Evolutionary conservation across 1,140 invertebrate genomes (phyloP).

Genomic region (Phymastichus coffea): DNA sequence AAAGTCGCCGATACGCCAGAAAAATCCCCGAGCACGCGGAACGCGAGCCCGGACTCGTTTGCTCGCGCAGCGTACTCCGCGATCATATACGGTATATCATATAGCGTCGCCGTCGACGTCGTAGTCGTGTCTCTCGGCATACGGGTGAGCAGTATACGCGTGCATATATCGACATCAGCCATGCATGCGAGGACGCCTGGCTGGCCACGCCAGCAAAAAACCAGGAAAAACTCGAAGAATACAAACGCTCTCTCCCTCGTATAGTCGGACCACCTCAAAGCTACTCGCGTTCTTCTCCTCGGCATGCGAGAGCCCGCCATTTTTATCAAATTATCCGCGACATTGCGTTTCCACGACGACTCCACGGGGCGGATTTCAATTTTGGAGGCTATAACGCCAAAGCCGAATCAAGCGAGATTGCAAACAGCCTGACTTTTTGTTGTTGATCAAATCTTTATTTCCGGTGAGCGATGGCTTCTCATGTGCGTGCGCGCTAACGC

Average conservation of each 20-base stretch:
- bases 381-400: no score
- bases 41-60: conserved; percentile 10
- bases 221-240: conserved; percentile 46
- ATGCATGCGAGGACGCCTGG: conserved; percentile 54
- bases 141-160: conserved; percentile 32
- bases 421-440: no score
- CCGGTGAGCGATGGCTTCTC: no score
- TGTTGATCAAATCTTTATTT: no score
- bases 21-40: neutral
- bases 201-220: conserved; percentile 54
- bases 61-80: no score
- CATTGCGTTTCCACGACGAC: conserved; percentile 18
- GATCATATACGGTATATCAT: no score
- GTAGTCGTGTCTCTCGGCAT: conserved; percentile 36
- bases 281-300: conserved; percentile 1
- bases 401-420: no score
- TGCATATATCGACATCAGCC: conserved; percentile 53
- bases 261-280: no score
- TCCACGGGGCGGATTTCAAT: conserved; percentile 14
- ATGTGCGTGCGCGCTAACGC: no score
- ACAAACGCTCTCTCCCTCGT: conserved; percentile 40
- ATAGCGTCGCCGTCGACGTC: no score
- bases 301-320: neutral
- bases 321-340: conserved; percentile 27
- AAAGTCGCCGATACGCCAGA: no score